Evolutionary conservation across 2,113 vertebrate species (phyloP).

Genomic region (Entomyzon cyanotis): DNA sequence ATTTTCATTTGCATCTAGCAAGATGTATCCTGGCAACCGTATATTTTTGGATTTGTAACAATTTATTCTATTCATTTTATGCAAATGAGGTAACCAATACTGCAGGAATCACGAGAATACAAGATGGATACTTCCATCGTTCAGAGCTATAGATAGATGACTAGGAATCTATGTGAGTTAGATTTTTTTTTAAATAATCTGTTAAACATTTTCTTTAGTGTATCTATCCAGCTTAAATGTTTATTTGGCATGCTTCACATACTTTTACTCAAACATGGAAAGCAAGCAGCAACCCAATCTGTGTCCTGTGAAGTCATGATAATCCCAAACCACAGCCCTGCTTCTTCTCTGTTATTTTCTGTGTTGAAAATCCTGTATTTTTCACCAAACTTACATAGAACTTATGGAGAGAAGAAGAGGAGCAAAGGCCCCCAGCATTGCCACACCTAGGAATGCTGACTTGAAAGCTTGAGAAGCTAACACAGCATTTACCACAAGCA

Average conservation of each 20-base stretch:
- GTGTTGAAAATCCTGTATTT: background rate
- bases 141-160: slow-evolving; percentile 25
- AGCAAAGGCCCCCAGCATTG: background rate
- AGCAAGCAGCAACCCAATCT: background rate
- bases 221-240: background rate
- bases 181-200: background rate
- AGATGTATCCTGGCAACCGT: slow-evolving; percentile 81
- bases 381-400: background rate
- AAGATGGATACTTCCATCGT: slow-evolving; percentile 17
- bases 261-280: background rate
- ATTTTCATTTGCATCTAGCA: slow-evolving; percentile 77
- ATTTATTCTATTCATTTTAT: slow-evolving; percentile 79
- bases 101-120: slow-evolving; percentile 51
- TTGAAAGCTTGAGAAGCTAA: background rate
- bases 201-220: background rate
- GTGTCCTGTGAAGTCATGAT: background rate
- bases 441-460: background rate
- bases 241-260: background rate
- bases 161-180: background rate
- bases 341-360: background rate
- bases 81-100: slow-evolving; percentile 69
- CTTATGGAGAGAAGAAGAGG: background rate
- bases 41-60: slow-evolving; percentile 77
- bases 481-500: background rate
- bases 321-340: background rate